Base-by-base conservation (phyloP, 2,113 vertebrate species). In the Perca fluviatilis region DNA sequence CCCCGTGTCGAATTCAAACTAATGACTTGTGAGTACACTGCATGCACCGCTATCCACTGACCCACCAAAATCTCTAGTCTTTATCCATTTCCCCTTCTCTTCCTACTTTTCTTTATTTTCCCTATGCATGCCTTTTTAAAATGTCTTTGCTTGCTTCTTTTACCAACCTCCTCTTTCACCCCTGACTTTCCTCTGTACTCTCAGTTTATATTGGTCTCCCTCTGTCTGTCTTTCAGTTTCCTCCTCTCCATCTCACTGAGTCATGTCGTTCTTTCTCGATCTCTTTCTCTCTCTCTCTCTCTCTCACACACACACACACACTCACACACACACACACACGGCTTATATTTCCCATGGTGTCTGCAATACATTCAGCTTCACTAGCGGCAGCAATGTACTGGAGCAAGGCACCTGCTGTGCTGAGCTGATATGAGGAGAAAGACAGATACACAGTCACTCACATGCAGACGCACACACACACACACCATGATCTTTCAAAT, bases 371-470 rank as follows among this genome's bases (percentile, higher is more conserved):
- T 88, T 91, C 88, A 68, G 88, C 93, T 89, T 78, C 88, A 89
- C 83, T 80, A 77, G 87, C 61, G 27, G 83, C 88, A 78, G 88
- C 89, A 86, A 88, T 87, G 90, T 88, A 81, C 84, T 87, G 87
- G 87, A 92, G 92, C 91, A 86, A 82, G 74, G 86, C 88, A 84
- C 90, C 93, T 91, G 90, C 91, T 94, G 91, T 86, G 86, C 85
- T 58, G 81, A 91, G 93, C 90, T 92, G 93, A 94, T 91, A 93
- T 83, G 92, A 86, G 85, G 64, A 63, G 70, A 86, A 63, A 83
- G 50, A 74, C 76, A 58, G 49, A 80, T 66, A 71, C 70, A 62
- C 73, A 79, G 51, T 50, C 3, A 1, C 64, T 57, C 61, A 63
- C 65, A 78, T 18, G 61, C 25, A 72, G 47, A 77, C 40, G 56